Base-by-base conservation (phyloP, 1,140 invertebrate species). In the Ylistrum balloti region DNA sequence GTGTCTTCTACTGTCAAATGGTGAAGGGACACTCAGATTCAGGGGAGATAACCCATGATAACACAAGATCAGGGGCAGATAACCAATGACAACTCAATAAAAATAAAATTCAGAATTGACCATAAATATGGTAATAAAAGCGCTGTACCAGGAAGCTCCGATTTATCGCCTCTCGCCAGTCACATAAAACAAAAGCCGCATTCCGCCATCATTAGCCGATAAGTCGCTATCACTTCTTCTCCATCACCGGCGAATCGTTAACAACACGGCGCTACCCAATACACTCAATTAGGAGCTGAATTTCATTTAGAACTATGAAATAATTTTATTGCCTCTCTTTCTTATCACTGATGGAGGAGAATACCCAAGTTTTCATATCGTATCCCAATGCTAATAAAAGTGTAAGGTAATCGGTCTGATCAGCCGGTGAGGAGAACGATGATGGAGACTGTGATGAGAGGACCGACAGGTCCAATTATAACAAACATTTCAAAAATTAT, bases 71-170 rank as follows among this genome's bases (percentile, higher is more conserved):
- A 74, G 56, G 56, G 56, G 56, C 56, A 74, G 56, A 74, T 74
- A 74, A 74, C 56, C 22, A 74, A 22, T 74, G 56, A 74, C 56
- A 74, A 74, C 56, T 74, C 56, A 74, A 74, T 74, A 74, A 74
- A 74, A 74, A 74, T 74, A 74, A 74, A 74, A 74, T 28, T 74
- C 56, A 74, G n/a, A 74, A 74, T 74, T 74, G 56, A 74, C 56
- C 56, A 74, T 74, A 74, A 74, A 74, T 74, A 74, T 74, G 56
- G 56, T 74, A 74, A 74, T 74, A 74, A 74, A 74, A 74, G 56
- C 56, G 28, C 56, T 74, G 56, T 74, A 74, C 22, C 22, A 74
- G 56, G 56, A 74, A 74, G n/a, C 56, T 74, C n/a, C 22, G 17
- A 74, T 74, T 74, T 74, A 74, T 74, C 56, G 56, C 56, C 56